Evolutionary conservation across 2,113 vertebrate genomes (phyloP).

Genomic region (Tricholaema leucomelas): DNA sequence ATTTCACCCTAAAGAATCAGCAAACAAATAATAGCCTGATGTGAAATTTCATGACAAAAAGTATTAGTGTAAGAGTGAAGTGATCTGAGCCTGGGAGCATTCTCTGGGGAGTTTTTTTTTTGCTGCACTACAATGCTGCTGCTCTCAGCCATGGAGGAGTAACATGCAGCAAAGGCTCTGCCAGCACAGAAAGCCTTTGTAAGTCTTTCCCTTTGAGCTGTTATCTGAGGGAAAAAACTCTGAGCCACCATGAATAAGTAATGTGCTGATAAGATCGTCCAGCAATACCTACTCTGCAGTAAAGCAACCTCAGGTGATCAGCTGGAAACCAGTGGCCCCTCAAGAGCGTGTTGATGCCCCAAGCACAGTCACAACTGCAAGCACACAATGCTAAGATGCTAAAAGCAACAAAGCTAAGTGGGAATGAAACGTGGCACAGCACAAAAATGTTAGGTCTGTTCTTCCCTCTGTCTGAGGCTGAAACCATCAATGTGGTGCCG

Average conservation of each 20-base stretch:
- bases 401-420: neutral
- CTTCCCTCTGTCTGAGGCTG: neutral
- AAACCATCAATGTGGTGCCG: neutral
- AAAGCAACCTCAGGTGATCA: neutral
- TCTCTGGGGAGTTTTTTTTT: neutral
- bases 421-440: neutral
- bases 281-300: neutral
- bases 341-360: neutral
- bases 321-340: neutral
- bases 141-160: neutral
- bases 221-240: neutral
- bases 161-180: neutral
- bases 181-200: neutral
- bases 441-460: neutral
- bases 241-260: constrained; percentile 28
- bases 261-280: neutral
- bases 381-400: neutral
- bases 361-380: neutral
- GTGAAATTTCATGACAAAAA: neutral
- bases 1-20: neutral
- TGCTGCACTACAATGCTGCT: neutral
- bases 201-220: neutral
- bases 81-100: neutral
- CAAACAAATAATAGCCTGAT: neutral
- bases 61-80: neutral